These are phyloP conservation scores for Phrynocephalus vlangalii DNA, from an alignment of 2,797 vertebrate species.

Conservation along the genomic window DNA sequence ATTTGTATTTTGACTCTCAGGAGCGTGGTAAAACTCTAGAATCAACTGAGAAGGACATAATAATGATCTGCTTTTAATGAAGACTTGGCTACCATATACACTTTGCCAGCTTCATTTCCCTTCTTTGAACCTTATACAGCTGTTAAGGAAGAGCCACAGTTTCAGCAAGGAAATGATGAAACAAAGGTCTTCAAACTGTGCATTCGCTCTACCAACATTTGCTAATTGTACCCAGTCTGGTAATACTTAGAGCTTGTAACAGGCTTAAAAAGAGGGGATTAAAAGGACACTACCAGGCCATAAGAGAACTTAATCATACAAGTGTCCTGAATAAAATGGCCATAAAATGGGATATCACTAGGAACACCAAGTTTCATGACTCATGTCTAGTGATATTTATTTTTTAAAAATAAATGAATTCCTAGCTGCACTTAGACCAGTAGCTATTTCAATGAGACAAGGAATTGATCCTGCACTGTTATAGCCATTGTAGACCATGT, in stretches of 20 bases:
- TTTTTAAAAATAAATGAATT: background rate
- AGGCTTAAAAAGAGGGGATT: conserved; percentile 54
- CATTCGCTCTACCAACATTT: conserved; percentile 52
- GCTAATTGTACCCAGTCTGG: conserved; percentile 59
- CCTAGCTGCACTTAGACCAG: conserved; percentile 5
- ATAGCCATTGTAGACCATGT: conserved; percentile 36
- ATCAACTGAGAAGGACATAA: conserved; percentile 56
- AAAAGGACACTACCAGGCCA: conserved; percentile 44
- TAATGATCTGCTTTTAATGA: conserved; percentile 58
- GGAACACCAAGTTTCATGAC: conserved; percentile 26
- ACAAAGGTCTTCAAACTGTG: background rate
- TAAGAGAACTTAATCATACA: conserved; percentile 34
- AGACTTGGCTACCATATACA: conserved; percentile 46
- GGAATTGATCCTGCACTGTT: conserved; percentile 4
- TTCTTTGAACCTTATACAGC: background rate
- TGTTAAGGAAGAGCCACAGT: background rate
- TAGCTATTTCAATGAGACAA: conserved; percentile 11
- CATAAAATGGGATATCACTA: conserved; percentile 48
- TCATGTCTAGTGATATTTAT: background rate
- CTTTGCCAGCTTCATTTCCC: background rate
- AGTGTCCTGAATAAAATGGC: conserved; percentile 46
- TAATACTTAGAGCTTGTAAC: conserved; percentile 59
- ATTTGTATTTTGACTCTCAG: background rate
- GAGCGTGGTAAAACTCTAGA: background rate
- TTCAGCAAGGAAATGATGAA: background rate